Percentiles rank a stretch among this genome's conserved stretches.
These are phyloP conservation scores for Eulemur rufifrons DNA, from an alignment of 2,113 vertebrate genomes.

Conservation along the genomic window DNA sequence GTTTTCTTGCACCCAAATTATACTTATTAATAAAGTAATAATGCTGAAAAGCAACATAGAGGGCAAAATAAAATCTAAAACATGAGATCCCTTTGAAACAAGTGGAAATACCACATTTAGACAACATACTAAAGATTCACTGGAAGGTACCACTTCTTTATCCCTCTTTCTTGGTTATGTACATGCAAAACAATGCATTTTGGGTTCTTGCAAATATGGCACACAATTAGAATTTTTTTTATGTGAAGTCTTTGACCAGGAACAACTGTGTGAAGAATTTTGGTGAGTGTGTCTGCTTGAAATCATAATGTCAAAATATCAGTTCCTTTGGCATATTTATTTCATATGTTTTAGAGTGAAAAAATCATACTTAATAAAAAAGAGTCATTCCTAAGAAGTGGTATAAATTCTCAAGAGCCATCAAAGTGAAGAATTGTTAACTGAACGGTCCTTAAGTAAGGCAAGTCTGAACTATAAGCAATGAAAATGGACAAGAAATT, in stretches of 20 bases:
- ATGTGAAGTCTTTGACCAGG: neutral
- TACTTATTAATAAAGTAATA: neutral
- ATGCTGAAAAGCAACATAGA: neutral
- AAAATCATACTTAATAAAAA: neutral
- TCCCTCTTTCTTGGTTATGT: neutral
- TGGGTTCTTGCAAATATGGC: neutral
- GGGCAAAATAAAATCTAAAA: neutral
- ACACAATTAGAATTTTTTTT: neutral
- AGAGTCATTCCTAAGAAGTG: neutral
- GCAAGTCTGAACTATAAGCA: neutral
- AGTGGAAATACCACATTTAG: neutral
- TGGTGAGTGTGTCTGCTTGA: neutral
- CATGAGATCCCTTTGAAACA: neutral
- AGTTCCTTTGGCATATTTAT: neutral
- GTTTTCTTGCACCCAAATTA: neutral
- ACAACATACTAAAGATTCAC: neutral
- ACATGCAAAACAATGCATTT: neutral
- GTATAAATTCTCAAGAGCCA: neutral
- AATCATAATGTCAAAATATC: slow-evolving; percentile 6
- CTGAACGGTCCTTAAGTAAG: neutral
- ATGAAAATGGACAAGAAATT: neutral
- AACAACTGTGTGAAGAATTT: neutral
- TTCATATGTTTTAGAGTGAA: neutral
- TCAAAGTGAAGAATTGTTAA: neutral
- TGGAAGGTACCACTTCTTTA: neutral